Percentiles rank a stretch among this genome's conserved stretches.
phyloP scores from a whole-genome alignment of 2,113 vertebrate species.

The Geococcyx californianus region DNA sequence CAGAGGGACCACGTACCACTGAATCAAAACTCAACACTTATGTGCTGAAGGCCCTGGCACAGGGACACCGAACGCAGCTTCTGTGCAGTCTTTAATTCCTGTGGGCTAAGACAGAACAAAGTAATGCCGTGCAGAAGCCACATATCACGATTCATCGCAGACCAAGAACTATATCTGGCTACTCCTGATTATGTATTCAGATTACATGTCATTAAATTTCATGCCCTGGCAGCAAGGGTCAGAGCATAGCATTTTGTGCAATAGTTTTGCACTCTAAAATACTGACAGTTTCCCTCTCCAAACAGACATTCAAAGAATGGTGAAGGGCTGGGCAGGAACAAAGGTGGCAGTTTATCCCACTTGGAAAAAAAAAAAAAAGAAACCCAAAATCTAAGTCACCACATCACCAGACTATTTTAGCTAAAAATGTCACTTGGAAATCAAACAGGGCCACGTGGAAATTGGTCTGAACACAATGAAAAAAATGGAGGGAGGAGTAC shows the following conservation, averaged over 20 bases:
- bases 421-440: constrained; percentile 81
- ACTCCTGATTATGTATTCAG: neutral
- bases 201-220: neutral
- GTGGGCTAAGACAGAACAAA: constrained; percentile 32
- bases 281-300: constrained; percentile 63
- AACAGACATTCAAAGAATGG: constrained; percentile 52
- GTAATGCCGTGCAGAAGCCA: constrained; percentile 6
- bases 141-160: neutral
- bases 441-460: constrained; percentile 71
- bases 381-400: constrained; percentile 70
- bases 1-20: neutral
- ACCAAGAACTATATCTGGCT: constrained; percentile 35
- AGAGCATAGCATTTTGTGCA: neutral
- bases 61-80: neutral
- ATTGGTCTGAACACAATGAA: constrained; percentile 72
- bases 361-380: constrained; percentile 12
- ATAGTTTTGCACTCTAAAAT: constrained; percentile 28
- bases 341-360: constrained; percentile 75
- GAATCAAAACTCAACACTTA: neutral
- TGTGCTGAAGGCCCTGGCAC: neutral
- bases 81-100: neutral
- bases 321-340: constrained; percentile 64
- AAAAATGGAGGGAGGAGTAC: constrained; percentile 70
- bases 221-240: constrained; percentile 27
- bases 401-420: constrained; percentile 78